Evolutionary conservation across 1,140 invertebrate genomes (phyloP), one percentile per base, ranked within the genome.

Genomic region (Sarcophaga bullata): DNA sequence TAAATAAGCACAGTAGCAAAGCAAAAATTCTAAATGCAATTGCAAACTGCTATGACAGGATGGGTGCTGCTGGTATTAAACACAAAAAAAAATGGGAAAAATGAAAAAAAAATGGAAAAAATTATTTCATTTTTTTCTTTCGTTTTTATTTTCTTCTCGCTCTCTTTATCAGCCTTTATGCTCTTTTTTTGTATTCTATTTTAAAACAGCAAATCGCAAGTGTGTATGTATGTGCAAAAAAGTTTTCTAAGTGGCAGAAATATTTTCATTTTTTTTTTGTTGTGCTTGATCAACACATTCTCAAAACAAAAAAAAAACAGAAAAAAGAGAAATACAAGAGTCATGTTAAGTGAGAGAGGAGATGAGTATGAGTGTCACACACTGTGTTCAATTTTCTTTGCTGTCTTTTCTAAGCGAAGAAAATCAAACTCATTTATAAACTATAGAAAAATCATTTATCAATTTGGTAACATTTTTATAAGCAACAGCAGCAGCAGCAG

Each of bases 341-440:
- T 62, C 2, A 5, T 6, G 13, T 52, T 10, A 52, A 1, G 13
- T 52, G 8, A 52, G 8, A 52, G 8, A n/a, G 13, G 1, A 3
- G 50, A 10, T 52, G 50, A 10, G 50, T 13, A 52, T 52, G 13
- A 52, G 50, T 9, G 50, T 52, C 50, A 52, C 6, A 13, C 11
- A 58, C 15, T 13, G 11, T n/a, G 8, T 13, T 13, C 7, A 58
- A 7, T 6, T 6, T 4, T 58, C 7, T 58, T 58, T 58, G 15
- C n/a, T n/a, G n/a, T 58, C n/a, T 68, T 7, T 68, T 17, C 11
- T 13, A n/a, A 68, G 17, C n/a, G 8, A 13, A 17, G 17, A 68
- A 68, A 68, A 68, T 25, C n/a, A 68, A 68, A 68, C 62, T 68
- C 62, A 68, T 68, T 68, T 68, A 68, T 68, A 68, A 25, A 68